Conservation (phyloP, 2,888 invertebrate species). For the Achlya flavicornis region DNA sequence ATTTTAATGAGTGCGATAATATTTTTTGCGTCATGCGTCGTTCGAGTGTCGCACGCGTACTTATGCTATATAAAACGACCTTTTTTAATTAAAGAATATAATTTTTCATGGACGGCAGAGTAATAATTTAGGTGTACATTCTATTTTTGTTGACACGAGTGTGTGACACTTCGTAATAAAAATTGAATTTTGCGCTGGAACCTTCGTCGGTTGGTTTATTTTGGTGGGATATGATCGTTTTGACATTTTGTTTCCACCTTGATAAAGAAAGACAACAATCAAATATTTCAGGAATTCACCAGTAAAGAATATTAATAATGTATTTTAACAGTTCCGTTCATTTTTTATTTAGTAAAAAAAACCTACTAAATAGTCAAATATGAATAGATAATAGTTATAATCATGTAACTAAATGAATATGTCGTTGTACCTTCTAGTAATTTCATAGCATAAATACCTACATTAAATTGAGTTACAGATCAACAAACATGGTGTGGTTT, state of each 20-base stretch:
- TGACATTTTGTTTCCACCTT: background rate
- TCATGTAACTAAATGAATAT: too few relatives aligned
- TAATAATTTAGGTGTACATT: background rate
- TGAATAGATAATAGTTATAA: too few relatives aligned
- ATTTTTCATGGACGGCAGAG: constrained; percentile 1
- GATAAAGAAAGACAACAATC: background rate
- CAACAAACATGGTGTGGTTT: too few relatives aligned
- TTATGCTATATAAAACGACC: constrained; percentile 10
- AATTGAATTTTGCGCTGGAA: background rate
- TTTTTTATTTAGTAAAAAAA: too few relatives aligned
- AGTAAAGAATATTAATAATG: background rate
- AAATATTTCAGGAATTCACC: background rate
- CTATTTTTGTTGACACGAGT: constrained; percentile 1
- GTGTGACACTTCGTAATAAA: background rate
- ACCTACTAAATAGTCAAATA: too few relatives aligned
- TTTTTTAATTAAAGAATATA: constrained; percentile 14
- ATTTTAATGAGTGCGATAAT: constrained; percentile 61
- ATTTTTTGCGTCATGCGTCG: constrained; percentile 37
- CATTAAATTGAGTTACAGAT: too few relatives aligned
- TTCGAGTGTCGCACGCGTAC: constrained; percentile 16
- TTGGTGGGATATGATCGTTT: background rate
- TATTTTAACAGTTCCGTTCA: too few relatives aligned
- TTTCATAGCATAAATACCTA: too few relatives aligned
- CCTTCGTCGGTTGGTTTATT: background rate
- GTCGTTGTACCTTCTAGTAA: too few relatives aligned